phyloP scores from a whole-genome alignment of 1,140 invertebrate genomes.

The Probaryconus sp. region DNA sequence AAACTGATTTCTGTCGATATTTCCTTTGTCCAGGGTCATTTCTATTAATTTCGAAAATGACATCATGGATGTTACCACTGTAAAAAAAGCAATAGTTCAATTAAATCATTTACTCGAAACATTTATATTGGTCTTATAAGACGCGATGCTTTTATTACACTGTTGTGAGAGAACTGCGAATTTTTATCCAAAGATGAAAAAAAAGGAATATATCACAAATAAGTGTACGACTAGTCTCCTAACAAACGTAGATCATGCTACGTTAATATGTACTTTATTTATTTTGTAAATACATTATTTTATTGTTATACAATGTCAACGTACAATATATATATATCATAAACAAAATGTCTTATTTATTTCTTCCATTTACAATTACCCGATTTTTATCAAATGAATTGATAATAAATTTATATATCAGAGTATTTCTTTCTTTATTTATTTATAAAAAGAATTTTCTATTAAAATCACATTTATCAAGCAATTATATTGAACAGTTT shows the following conservation, averaged over 20 bases:
- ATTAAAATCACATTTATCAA: no score
- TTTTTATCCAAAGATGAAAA: conserved; percentile 35
- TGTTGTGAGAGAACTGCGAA: conserved; percentile 31
- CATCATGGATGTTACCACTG: conserved; percentile 38
- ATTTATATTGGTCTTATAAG: conserved; percentile 9
- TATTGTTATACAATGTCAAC: conserved; percentile 67
- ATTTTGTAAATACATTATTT: conserved; percentile 70
- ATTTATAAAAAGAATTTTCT: no score
- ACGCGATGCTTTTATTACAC: conserved; percentile 35
- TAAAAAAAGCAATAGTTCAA: conserved; percentile 9
- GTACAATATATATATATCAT: conserved; percentile 67
- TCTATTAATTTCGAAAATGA: conserved; percentile 62
- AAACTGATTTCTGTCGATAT: neutral
- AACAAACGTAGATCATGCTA: conserved; percentile 38
- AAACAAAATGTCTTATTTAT: conserved; percentile 16
- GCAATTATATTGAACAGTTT: no score
- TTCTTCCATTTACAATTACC: neutral
- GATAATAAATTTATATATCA: no score
- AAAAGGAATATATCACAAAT: conserved; percentile 37
- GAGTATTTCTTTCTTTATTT: no score
- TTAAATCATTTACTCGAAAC: conserved; percentile 16
- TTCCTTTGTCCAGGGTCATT: conserved; percentile 44
- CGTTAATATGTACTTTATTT: conserved; percentile 64
- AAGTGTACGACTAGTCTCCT: conserved; percentile 59
- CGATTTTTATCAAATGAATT: no score